Conservation (phyloP, 1,140 invertebrate species). For the Pseudomyrmex dendroicus region DNA sequence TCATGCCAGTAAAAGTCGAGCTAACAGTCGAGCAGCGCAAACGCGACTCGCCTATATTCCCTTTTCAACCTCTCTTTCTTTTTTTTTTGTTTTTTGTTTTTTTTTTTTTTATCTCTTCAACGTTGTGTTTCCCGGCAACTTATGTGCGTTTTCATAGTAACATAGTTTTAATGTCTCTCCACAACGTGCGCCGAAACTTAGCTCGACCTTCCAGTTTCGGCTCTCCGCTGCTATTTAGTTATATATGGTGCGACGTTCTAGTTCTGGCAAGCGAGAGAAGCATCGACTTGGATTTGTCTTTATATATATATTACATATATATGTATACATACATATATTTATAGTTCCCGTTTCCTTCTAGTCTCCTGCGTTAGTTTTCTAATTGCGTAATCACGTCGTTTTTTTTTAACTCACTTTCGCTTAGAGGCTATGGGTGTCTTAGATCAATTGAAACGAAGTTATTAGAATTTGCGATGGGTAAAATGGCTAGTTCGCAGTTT, state of each 20-base stretch:
- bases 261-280: conserved; percentile 63
- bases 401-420: conserved; percentile 57
- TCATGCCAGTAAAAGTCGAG: conserved; percentile 66
- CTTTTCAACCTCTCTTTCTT: conserved; percentile 22
- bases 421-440: conserved; percentile 78
- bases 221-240: conserved; percentile 63
- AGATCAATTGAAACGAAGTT: conserved; percentile 72
- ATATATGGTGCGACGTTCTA: conserved; percentile 64
- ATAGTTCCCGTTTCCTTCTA: conserved; percentile 56
- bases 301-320: conserved; percentile 33
- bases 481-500: conserved; percentile 44
- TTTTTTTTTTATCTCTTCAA: not conserved
- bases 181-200: conserved; percentile 55
- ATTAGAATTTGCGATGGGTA: conserved; percentile 50
- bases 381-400: conserved; percentile 44
- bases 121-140: conserved; percentile 65
- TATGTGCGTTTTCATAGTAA: conserved; percentile 70
- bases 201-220: conserved; percentile 46
- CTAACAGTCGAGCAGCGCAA: conserved; percentile 69
- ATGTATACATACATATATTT: no score
- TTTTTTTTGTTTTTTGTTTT: not conserved
- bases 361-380: conserved; percentile 54
- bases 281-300: conserved; percentile 66
- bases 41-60: conserved; percentile 45
- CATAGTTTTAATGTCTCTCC: conserved; percentile 67